Evolutionary conservation across 2,797 vertebrate species (phyloP), one percentile per base, ranked within the genome.

Genomic region (Anableps anableps): DNA sequence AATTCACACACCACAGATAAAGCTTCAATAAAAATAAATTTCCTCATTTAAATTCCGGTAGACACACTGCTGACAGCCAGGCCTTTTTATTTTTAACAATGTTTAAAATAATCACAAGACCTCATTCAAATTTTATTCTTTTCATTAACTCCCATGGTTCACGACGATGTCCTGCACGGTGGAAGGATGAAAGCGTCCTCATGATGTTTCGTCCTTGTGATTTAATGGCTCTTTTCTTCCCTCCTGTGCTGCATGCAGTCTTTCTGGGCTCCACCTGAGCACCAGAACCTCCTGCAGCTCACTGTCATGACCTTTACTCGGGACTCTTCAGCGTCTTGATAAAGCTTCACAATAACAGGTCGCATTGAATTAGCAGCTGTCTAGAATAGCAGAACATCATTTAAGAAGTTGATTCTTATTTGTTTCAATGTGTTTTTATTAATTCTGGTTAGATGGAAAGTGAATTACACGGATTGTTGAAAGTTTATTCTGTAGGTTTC

Each of bases 271-370:
- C 86, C 89, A 90, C 87, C 90, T 92, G 88, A 90, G 86, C 87
- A 70, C 80, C 77, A 43, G 58, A 78, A 13, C 82, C 84, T 86
- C 82, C 83, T 81, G 81, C 80, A 75, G 86, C 77, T 88, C 74
- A 77, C 80, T 83, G 80, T 72, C 62, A 55, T 88, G 92, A 94
- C 94, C 93, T 94, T 94, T 92, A 78, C 88, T 90, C 85, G 88
- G 79, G 87, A 88, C 85, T 88, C 83, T 75, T 86, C 89, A 81
- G 80, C 82, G 72, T 81, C 79, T 84, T 90, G 81, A 86, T 87
- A 89, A 93, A 93, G 93, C 38, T 14, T 70, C 66, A 7, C 23
- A 41, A 70, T 41, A 38, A 13, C 19, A 23, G 21, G 64, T 68
- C 10, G 19, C 36, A 68, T 7, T 26, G 64, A 1, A 41, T 68